Evolutionary conservation across 1,140 invertebrate species (phyloP).

Genomic region (Aradophagus sp.): DNA sequence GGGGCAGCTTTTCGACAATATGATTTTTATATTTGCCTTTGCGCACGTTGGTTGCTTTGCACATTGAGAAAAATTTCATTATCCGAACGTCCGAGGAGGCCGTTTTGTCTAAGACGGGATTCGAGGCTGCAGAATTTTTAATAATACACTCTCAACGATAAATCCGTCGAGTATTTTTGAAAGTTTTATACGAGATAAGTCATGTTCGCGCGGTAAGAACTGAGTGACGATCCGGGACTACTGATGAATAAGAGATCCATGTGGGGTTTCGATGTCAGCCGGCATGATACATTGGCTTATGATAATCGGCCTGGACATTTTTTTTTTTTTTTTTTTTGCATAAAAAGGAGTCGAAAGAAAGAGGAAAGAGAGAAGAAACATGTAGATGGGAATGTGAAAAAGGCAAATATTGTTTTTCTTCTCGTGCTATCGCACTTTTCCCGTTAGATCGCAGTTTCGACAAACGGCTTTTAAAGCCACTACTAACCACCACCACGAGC

Average conservation of each 20-base stretch:
- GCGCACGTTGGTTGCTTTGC: conserved; percentile 3
- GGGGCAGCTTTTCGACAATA: not conserved
- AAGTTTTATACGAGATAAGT: conserved; percentile 29
- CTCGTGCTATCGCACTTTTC: conserved; percentile 33
- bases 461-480: conserved; percentile 44
- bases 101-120: conserved; percentile 22
- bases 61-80: conserved; percentile 35
- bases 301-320: conserved; percentile 36
- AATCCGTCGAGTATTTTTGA: conserved; percentile 40
- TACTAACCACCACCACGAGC: conserved; percentile 26
- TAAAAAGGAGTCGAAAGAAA: conserved; percentile 27
- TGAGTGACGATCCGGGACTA: too few relatives aligned
- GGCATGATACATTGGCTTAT: conserved; percentile 35
- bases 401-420: conserved; percentile 58
- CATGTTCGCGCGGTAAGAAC: conserved; percentile 21
- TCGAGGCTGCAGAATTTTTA: conserved; percentile 31
- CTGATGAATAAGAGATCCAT: too few relatives aligned
- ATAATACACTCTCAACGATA: conserved; percentile 35
- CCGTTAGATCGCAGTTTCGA: conserved; percentile 34
- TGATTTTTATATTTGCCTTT: conserved; percentile 24
- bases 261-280: conserved; percentile 5
- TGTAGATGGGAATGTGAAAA: conserved; percentile 37
- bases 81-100: conserved; percentile 26
- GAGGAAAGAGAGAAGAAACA: conserved; percentile 17
- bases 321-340: conserved; percentile 13